phyloP scores from a whole-genome alignment of 1,140 invertebrate genomes.

The Drosophila setifemur region DNA sequence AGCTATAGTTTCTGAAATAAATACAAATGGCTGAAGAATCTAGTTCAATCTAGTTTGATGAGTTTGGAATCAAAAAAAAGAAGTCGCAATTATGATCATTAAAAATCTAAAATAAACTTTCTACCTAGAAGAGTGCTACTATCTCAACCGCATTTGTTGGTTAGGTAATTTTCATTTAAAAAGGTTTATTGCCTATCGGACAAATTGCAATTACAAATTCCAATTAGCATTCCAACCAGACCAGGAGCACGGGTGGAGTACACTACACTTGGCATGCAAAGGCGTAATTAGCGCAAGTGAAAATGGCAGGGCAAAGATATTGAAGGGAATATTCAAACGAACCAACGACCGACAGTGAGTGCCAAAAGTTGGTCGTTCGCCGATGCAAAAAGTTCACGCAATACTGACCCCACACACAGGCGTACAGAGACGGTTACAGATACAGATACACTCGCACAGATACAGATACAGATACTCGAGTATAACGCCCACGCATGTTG shows the following conservation, averaged over 20 bases:
- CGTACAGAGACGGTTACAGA: too few species aligned
- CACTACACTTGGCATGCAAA: conserved; percentile 13
- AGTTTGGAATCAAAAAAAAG: too few species aligned
- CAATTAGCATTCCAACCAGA: neutral
- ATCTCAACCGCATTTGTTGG: too few species aligned
- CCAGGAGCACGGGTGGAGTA: too few species aligned
- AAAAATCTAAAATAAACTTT: too few species aligned
- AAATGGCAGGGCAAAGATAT: conserved; percentile 12
- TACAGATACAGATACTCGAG: conserved; percentile 14
- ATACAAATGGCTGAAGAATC: too few species aligned
- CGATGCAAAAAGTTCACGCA: conserved; percentile 60
- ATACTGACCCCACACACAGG: conserved; percentile 50
- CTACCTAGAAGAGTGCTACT: too few species aligned
- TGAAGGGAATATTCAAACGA: conserved; percentile 6
- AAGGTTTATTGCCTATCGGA: neutral
- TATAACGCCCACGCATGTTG: conserved; percentile 69
- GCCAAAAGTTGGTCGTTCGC: conserved; percentile 1
- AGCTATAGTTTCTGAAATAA: too few species aligned
- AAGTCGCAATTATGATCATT: too few species aligned
- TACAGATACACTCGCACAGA: neutral
- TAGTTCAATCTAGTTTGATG: too few species aligned
- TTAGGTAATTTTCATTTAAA: too few species aligned
- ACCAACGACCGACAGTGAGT: neutral
- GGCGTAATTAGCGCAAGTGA: conserved; percentile 40
- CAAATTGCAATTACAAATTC: conserved; percentile 42